Evolutionary conservation across 1,140 invertebrate species (phyloP), one percentile per base, ranked within the genome.

Genomic region (Frieseomelitta varia): DNA sequence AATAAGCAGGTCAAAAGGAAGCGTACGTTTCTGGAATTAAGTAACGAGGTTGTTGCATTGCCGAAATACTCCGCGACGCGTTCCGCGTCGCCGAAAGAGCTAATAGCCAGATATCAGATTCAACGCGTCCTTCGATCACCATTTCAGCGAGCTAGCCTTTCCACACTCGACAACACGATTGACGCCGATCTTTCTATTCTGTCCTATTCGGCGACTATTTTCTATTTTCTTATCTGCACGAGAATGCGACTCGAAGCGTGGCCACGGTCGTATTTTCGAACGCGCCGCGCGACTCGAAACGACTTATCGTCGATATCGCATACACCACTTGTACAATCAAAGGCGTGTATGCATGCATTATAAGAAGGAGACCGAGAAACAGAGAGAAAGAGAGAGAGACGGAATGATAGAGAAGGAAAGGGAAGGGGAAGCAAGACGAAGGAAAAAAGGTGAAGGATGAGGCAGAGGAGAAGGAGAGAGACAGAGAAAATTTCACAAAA

Each of bases 281-380:
- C 75, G 24, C 63, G 30, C 27, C 55, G 56, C 58, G 53, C 55
- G 56, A 73, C 27, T 67, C 47, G 58, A 68, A 65, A 1, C 71
- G 21, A 85, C 81, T 73, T n/a, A 61, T 65, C 65, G 79, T 34
- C 63, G 69, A 80, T 77, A 61, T 24, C 55, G 51, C 77, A 39
- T 68, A 78, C 61, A 74, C 77, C 87, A 89, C 84, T 89, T 88
- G 88, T 86, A 89, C 85, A 88, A 89, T 88, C 88, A 89, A 89
- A 89, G 78, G 67, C 73, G 65, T 71, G 80, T 67, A 79, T 65
- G 84, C 76, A 53, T 86, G 76, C 84, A 86, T 89, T 88, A 79
- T 69, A 61, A 85, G 61, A 76, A 71, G 34, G 73, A 79, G 68
- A 77, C 75, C 68, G 51, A 65, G 34, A 65, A 51, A 27, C 8